Conservation (phyloP, 2,113 vertebrate genomes). For the Eretmochelys imbricata region DNA sequence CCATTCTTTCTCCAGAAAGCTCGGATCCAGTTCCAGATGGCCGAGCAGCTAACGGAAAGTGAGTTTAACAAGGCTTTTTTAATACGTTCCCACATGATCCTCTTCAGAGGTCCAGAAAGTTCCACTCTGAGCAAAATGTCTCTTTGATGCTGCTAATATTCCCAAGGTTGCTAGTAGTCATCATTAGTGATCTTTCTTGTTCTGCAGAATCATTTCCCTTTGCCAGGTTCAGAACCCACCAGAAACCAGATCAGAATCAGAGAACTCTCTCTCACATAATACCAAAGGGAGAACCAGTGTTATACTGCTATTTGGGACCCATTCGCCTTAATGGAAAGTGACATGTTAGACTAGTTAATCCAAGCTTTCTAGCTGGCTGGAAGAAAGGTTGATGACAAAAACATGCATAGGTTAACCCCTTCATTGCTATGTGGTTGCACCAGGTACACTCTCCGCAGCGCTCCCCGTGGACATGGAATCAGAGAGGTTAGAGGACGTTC, state of each 20-base stretch:
- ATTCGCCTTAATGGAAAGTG: constrained; percentile 62
- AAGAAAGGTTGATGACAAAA: not conserved
- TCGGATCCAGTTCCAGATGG: not conserved
- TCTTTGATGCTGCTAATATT: not conserved
- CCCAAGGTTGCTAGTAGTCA: not conserved
- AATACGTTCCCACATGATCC: constrained; percentile 50
- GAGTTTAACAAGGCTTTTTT: constrained; percentile 14
- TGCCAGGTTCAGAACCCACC: not conserved
- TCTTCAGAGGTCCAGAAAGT: not conserved
- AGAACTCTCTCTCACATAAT: not conserved
- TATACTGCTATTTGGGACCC: not conserved
- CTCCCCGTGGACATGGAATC: not conserved
- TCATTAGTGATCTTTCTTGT: accelerated
- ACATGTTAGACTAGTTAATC: constrained; percentile 56
- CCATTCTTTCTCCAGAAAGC: constrained; percentile 81
- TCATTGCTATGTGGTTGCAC: not conserved
- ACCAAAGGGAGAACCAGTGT: not conserved
- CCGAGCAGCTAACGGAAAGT: accelerated
- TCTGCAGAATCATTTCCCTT: accelerated
- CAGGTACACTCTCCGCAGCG: not conserved
- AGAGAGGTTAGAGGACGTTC: not conserved
- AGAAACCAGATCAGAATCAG: not conserved
- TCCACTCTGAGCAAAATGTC: not conserved
- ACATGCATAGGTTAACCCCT: constrained; percentile 26
- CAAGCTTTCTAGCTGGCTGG: not conserved